Evolutionary conservation across 2,888 invertebrate species (phyloP).

Genomic region (Tubulanus polymorphus): DNA sequence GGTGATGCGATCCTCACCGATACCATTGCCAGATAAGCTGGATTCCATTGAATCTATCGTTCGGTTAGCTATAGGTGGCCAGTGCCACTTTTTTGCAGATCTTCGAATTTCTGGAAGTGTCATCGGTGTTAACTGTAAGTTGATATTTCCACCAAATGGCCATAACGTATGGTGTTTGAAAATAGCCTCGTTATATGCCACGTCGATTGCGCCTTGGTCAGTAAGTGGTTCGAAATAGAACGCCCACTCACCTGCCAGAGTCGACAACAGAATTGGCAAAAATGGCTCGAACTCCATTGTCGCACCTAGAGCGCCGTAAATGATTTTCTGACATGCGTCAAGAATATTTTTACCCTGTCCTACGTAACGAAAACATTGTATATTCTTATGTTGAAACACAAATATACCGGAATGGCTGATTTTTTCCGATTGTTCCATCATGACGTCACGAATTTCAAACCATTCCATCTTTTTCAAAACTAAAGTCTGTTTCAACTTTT

Average conservation of each 20-base stretch:
- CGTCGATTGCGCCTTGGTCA: background rate
- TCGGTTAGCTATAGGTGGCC: background rate
- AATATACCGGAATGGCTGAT: background rate
- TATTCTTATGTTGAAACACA: background rate
- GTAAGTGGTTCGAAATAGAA: background rate
- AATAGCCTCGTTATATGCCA: background rate
- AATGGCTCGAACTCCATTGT: background rate
- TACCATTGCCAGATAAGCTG: too few relatives aligned
- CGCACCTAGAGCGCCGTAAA: background rate
- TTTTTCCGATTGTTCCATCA: background rate
- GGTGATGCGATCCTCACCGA: background rate
- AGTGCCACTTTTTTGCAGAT: background rate
- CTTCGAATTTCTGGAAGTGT: background rate
- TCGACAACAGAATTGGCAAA: background rate
- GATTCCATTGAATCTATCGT: slow-evolving; percentile 1
- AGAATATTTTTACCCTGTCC: background rate
- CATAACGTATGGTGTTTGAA: background rate
- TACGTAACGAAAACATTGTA: background rate
- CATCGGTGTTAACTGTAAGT: background rate
- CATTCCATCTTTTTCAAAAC: background rate
- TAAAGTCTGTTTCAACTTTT: background rate
- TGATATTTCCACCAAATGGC: background rate
- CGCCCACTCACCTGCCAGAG: background rate
- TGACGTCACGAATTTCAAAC: background rate
- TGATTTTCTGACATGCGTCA: background rate